Base-by-base conservation (phyloP, 2,888 invertebrate genomes). In the Epinotia ramella region DNA sequence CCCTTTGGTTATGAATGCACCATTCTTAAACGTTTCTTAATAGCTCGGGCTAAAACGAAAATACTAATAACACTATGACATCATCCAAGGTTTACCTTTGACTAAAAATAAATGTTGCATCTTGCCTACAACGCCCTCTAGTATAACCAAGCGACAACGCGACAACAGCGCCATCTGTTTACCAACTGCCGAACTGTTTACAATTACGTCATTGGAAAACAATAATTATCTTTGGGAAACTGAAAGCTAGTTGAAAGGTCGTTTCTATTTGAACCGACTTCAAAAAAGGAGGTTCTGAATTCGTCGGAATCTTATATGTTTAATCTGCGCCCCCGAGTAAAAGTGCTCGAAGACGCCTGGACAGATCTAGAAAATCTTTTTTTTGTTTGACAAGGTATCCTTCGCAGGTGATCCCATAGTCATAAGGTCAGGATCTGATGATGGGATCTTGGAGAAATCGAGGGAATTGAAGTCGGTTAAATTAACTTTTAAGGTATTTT, bases 71-170 rank as follows among this genome's bases (percentile, higher is more conserved):
- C 78, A 76, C 80, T 83, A 83, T 83, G 79, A 82, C 84, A 84
- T 80, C 83, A 83, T 84, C 81, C 81, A 84, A 77, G 76, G 81
- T 86, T 88, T 88, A 86, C 87, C 85, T 86, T 89, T 85, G 76
- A 85, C 89, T 87, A 89, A 91, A 92, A 92, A 92, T 92, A 92
- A 91, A 91, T 85, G 84, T 86, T 83, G 80, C 84, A 84, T 84
- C 83, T 81, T 46, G 28, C 40, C 28, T 12, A n/a, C 63, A 81
- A 77, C 86, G 90, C 89, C 90, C 89, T 87, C 91, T 91, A 77
- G 53, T 64, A 18, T 18, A 18, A 2, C n/a, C 12, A 16, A 65
- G 12, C 33, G 18, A 12, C 44, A 65, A 75, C 46, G 56, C 20
- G 3, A n/a, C 66, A 65, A 68, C 28, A 40, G 13, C 56, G 74